phyloP scores from a whole-genome alignment of 2,888 invertebrate genomes.

The Rutpela maculata region DNA sequence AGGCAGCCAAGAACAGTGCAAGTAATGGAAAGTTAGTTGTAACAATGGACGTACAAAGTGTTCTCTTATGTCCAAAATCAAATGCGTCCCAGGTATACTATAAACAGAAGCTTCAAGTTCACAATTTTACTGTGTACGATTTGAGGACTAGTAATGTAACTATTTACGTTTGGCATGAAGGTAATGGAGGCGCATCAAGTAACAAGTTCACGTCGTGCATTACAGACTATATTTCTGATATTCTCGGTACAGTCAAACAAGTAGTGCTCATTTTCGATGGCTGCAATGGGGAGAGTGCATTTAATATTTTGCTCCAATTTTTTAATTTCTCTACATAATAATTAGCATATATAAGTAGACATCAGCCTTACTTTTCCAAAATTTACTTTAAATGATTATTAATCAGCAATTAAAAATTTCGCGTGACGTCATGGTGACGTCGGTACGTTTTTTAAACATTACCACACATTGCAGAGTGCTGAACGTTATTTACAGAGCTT shows the following conservation, averaged over 20 bases:
- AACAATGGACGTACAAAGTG: conserved; percentile 18
- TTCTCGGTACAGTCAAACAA: neutral
- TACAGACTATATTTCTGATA: neutral
- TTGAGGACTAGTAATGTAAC: neutral
- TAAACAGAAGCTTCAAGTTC: conserved; percentile 15
- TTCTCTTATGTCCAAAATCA: conserved; percentile 1
- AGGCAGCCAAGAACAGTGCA: neutral
- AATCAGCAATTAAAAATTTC: no score
- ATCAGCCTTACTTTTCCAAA: no score
- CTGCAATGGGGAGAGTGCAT: no score
- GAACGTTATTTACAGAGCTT: no score
- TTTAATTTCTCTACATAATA: no score
- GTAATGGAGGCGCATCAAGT: neutral
- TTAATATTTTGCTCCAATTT: no score
- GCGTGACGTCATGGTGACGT: no score
- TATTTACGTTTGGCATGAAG: conserved; percentile 15
- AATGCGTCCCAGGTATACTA: conserved; percentile 3
- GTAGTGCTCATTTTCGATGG: neutral
- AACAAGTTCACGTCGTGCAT: neutral
- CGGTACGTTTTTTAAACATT: no score
- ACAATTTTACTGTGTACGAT: conserved; percentile 9
- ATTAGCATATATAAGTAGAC: no score
- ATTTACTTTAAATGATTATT: no score
- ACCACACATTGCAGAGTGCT: no score
- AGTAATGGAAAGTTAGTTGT: conserved; percentile 9